Evolutionary conservation across 1,140 invertebrate species (phyloP), one percentile per base, ranked within the genome.

Genomic region (Planococcus citri): DNA sequence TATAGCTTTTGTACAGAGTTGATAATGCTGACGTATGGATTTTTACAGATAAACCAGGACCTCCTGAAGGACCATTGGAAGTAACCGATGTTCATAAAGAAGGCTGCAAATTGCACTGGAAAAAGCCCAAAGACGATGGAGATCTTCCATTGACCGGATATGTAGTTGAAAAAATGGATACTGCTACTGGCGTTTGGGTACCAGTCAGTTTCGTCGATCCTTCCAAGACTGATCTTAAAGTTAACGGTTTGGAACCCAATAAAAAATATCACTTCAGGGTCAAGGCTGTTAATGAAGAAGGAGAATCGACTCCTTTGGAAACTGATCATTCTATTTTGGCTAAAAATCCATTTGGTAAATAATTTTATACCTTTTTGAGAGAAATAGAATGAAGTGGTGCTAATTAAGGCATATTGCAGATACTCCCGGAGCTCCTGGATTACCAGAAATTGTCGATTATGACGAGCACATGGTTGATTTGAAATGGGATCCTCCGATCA

Each of bases 211-310:
- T 91, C 73, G 86, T 89, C n/a, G 90, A 93, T 77, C 89, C 93
- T 4, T 89, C 89, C 70, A 90, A 91, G 75, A 89, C 90, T 0
- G 91, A 95, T 74, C 85, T 89, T 73, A 86, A 89, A 74, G 86
- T 98, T 24, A 93, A 88, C 68, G 90, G 94, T 51, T 82, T 99
- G 14, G 90, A 94, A 79, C 92, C 92, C 64, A 90, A 91, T 70
- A 90, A 92, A 76, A 93, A 94, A 58, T 97, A 97, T 76, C 88
- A 96, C 73, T 98, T 98, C 84, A 84, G 95, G 71, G 94, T 98
- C 0, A 91, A 91, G 76, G 95, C 95, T 14, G 84, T 93, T 0
- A 98, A 98, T 79, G 94, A 96, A 75, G 94, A 96, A 79, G 95
- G 95, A 22, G 92, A 96, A 80, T 95, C 94, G 0, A 91, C 94